These are phyloP conservation scores for Xestobium rufovillosum DNA, from an alignment of 2,888 invertebrate genomes.

Conservation along the genomic window DNA sequence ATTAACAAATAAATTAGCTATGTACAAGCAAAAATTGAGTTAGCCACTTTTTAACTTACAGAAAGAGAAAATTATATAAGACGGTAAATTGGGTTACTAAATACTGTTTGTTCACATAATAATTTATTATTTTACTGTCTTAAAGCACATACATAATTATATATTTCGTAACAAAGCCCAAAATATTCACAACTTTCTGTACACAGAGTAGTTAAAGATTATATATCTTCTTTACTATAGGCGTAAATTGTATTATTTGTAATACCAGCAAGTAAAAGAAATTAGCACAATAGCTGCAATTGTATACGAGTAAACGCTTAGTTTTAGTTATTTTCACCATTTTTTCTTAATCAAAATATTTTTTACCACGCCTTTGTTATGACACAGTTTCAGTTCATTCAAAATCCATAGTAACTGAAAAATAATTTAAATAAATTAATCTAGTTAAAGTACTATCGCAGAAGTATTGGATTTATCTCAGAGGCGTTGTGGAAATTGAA, in stretches of 20 bases:
- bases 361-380: no score
- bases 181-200: constrained; percentile 12
- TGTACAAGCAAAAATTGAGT: constrained; percentile 32
- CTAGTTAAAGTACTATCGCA: not conserved
- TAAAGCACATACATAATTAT: constrained; percentile 18
- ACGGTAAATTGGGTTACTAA: constrained; percentile 15
- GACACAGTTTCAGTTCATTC: constrained; percentile 1
- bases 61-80: constrained; percentile 23
- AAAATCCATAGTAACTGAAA: not conserved
- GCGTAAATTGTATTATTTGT: not conserved
- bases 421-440: not conserved
- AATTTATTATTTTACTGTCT: constrained; percentile 12
- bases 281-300: constrained; percentile 1
- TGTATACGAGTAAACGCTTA: not conserved
- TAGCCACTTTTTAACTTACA: constrained; percentile 22
- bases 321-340: no score
- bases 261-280: not conserved
- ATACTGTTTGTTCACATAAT: constrained; percentile 17
- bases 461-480: constrained; percentile 30
- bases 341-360: no score
- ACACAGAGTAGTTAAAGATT: no score
- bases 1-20: constrained; percentile 33
- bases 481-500: constrained; percentile 29
- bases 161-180: constrained; percentile 15
- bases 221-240: no score